Evolutionary conservation across 2,113 vertebrate genomes (phyloP).

Genomic region (Neotragus pygmaeus): DNA sequence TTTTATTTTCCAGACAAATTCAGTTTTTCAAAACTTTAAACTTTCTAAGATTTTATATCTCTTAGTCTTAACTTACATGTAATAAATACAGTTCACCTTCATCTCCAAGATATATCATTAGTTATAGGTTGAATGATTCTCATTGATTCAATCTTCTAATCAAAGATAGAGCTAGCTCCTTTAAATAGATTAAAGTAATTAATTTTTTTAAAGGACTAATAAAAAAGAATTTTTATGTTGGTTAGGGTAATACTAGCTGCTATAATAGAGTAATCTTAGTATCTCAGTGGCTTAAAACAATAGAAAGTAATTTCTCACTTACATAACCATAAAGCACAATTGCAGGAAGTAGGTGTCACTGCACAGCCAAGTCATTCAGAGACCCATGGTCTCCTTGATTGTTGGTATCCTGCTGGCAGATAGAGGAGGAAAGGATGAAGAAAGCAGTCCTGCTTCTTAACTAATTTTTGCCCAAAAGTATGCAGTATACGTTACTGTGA

Average conservation of each 20-base stretch:
- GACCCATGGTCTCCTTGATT: neutral
- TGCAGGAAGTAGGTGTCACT: neutral
- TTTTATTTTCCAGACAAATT: neutral
- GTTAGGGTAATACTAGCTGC: neutral
- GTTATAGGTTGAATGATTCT: neutral
- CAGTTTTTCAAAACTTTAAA: neutral
- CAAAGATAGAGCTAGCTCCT: neutral
- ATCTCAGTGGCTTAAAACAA: neutral
- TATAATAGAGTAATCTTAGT: neutral
- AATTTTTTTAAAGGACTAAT: neutral
- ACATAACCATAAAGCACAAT: neutral
- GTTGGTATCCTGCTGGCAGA: neutral
- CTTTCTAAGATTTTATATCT: neutral
- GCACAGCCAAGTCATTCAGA: neutral
- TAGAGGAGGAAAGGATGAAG: neutral
- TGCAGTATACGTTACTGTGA: neutral
- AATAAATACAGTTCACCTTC: neutral
- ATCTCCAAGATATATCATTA: neutral
- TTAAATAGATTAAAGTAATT: slow-evolving; percentile 13
- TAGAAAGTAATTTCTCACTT: neutral
- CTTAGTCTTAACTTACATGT: neutral
- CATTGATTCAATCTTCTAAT: neutral
- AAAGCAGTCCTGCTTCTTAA: neutral
- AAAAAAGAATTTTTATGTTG: neutral
- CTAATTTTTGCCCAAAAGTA: neutral